Percentiles rank a stretch among this genome's conserved stretches.
phyloP scores from a whole-genome alignment of 1,140 invertebrate genomes.

The roundworm (Caenorhabditis elegans) region DNA sequence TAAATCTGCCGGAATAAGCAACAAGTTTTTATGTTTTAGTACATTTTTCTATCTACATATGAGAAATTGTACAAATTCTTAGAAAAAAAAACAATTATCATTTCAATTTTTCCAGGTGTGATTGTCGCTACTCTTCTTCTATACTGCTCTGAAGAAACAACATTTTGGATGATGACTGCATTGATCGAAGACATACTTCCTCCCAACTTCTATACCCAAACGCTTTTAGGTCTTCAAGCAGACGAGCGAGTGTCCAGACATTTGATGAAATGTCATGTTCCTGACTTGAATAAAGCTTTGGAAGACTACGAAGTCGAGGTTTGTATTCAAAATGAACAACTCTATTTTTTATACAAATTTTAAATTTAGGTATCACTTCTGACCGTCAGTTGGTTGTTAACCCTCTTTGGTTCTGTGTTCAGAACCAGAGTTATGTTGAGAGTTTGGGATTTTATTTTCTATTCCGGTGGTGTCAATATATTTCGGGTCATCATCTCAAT shows the following conservation, averaged over 20 bases:
- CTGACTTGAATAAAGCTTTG: slow-evolving; percentile 82
- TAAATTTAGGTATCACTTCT: slow-evolving; percentile 89
- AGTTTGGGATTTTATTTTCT: slow-evolving; percentile 95
- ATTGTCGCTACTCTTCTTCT: slow-evolving; percentile 83
- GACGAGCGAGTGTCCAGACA: slow-evolving; percentile 90
- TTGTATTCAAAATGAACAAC: neutral
- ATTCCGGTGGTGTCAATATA: slow-evolving; percentile 87
- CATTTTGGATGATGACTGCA: slow-evolving; percentile 97
- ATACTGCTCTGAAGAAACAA: slow-evolving; percentile 94
- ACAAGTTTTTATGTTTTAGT: too few species aligned
- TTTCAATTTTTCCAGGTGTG: too few species aligned
- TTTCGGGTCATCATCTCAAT: slow-evolving; percentile 78
- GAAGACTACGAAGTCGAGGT: slow-evolving; percentile 39
- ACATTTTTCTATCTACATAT: too few species aligned
- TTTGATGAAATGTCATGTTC: slow-evolving; percentile 81
- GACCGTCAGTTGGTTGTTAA: slow-evolving; percentile 94
- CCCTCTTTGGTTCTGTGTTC: slow-evolving; percentile 95
- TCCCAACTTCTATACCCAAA: slow-evolving; percentile 93
- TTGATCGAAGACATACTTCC: slow-evolving; percentile 96
- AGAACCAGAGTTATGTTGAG: slow-evolving; percentile 90
- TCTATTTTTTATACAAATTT: slow-evolving; percentile 71
- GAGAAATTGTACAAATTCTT: too few species aligned
- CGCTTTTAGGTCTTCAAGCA: slow-evolving; percentile 75
- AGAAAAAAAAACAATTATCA: too few species aligned
- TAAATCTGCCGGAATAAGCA: too few species aligned